Conservation (phyloP, 2,797 vertebrate genomes). For the Anabacerthia variegaticeps region DNA sequence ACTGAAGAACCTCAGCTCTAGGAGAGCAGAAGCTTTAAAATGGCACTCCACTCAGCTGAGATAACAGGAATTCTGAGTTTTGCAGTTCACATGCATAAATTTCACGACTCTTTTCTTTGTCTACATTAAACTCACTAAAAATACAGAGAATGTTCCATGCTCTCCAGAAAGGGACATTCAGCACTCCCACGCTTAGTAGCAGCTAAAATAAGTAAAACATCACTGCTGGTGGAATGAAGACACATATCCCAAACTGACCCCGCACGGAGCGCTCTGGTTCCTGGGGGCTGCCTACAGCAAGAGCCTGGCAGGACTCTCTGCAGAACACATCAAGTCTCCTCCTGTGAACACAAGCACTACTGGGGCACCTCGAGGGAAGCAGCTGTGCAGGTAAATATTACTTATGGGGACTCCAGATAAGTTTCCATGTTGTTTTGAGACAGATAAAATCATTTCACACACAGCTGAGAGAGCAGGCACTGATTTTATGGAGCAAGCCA, state of each 20-base stretch:
- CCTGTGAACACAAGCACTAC: not conserved
- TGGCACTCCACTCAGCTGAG: not conserved
- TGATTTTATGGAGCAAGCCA: not conserved
- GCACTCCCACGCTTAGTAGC: not conserved
- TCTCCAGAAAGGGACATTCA: not conserved
- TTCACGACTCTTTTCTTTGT: not conserved
- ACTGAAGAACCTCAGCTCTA: not conserved
- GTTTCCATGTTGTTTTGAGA: not conserved
- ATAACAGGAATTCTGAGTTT: not conserved
- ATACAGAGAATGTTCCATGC: not conserved
- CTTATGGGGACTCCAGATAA: not conserved
- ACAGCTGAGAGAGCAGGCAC: not conserved
- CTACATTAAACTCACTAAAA: not conserved
- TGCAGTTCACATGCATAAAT: not conserved
- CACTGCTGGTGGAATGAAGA: not conserved
- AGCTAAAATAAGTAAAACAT: conserved; percentile 17
- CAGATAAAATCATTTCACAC: not conserved
- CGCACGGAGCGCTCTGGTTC: not conserved
- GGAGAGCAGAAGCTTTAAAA: not conserved
- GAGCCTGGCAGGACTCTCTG: not conserved
- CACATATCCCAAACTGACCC: not conserved
- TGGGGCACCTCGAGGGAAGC: not conserved
- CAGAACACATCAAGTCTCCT: not conserved
- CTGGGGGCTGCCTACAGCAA: not conserved
- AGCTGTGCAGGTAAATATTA: not conserved